Evolutionary conservation across 2,888 invertebrate genomes (phyloP).

Genomic region (Xestobium rufovillosum): DNA sequence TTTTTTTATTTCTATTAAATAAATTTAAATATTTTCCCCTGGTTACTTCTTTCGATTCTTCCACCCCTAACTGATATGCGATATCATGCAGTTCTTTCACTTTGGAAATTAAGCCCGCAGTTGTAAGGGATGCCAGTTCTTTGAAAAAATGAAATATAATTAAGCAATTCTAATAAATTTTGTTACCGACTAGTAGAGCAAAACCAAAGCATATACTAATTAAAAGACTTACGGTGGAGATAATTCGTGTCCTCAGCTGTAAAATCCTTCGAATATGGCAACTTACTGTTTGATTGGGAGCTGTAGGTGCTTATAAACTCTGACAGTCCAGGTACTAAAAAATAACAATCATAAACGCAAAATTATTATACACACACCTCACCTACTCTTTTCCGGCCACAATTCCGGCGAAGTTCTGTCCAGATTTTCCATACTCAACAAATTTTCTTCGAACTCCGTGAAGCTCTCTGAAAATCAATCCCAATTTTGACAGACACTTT

Average conservation of each 20-base stretch:
- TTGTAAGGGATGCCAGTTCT: slow-evolving; percentile 69
- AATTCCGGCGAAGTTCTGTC: slow-evolving; percentile 92
- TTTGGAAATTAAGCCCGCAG: slow-evolving; percentile 82
- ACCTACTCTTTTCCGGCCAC: slow-evolving; percentile 93
- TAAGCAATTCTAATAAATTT: not conserved
- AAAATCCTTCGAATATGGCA: slow-evolving; percentile 62
- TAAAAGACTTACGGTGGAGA: slow-evolving; percentile 62
- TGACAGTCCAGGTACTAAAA: slow-evolving; percentile 80
- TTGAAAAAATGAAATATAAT: slow-evolving; percentile 30
- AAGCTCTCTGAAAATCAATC: slow-evolving; percentile 28
- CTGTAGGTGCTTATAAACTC: slow-evolving; percentile 70
- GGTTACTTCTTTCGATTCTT: slow-evolving; percentile 95
- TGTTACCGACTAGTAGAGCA: not conserved
- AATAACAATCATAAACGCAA: no score
- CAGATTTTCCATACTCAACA: slow-evolving; percentile 83
- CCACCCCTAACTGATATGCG: slow-evolving; percentile 88
- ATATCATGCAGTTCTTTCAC: slow-evolving; percentile 90
- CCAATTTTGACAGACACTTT: slow-evolving; percentile 2
- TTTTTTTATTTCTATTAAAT: slow-evolving; percentile 44
- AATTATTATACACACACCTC: slow-evolving; percentile 4
- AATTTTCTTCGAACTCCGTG: slow-evolving; percentile 56
- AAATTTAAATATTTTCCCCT: slow-evolving; percentile 91
- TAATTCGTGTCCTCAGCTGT: slow-evolving; percentile 66
- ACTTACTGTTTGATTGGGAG: slow-evolving; percentile 49
- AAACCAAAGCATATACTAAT: slow-evolving; percentile 6